Percentiles rank a stretch among this genome's conserved stretches.
Evolutionary conservation across 92 coral and sea anemone genomes (phyloP).

Genomic region (Epizoanthus illoricatus): DNA sequence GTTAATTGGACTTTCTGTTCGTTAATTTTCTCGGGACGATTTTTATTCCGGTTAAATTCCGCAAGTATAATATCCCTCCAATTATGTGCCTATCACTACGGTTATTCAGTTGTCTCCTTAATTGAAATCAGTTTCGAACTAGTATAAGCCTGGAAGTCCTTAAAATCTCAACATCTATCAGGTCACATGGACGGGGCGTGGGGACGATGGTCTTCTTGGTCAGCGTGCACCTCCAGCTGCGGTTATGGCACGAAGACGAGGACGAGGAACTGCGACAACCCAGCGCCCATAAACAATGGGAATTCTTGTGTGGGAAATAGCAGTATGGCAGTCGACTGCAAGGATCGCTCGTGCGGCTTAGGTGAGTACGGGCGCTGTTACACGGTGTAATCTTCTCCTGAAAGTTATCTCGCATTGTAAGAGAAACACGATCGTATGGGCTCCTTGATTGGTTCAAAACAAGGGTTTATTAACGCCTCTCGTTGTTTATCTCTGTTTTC

Average conservation of each 20-base stretch:
- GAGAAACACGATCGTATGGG: too few relatives aligned
- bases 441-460: background rate
- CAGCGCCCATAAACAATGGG: constrained; percentile 71
- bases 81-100: too few relatives aligned
- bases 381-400: background rate
- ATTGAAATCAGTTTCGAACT: too few relatives aligned
- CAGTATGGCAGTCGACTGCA: constrained; percentile 56
- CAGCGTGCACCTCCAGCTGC: constrained; percentile 70
- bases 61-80: too few relatives aligned
- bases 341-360: constrained; percentile 72
- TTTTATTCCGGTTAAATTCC: too few relatives aligned
- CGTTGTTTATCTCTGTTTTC: background rate
- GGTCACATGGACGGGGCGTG: constrained; percentile 89
- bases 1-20: too few relatives aligned
- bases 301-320: constrained; percentile 58
- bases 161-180: constrained; percentile 9
- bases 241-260: constrained; percentile 69
- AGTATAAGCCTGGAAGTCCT: background rate
- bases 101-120: too few relatives aligned
- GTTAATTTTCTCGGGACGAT: too few relatives aligned
- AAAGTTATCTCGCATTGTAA: background rate
- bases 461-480: background rate
- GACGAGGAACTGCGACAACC: constrained; percentile 80
- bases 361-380: constrained; percentile 46
- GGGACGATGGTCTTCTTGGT: constrained; percentile 99